These are phyloP conservation scores for Gila orcuttii DNA, from an alignment of 2,113 vertebrate species.

Conservation along the genomic window DNA sequence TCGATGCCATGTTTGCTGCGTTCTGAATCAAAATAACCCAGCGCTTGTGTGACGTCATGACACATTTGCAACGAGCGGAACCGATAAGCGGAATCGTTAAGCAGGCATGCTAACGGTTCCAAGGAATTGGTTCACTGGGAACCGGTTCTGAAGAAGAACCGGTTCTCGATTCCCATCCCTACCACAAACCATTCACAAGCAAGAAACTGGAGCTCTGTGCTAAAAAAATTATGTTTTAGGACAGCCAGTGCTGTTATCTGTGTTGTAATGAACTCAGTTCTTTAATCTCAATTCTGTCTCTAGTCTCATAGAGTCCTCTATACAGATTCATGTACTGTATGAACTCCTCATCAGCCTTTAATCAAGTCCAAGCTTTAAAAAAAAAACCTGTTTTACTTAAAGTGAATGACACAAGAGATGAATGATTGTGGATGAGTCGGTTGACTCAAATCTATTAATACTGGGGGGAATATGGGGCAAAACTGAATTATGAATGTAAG, in stretches of 20 bases:
- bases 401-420: background rate
- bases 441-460: slow-evolving; percentile 22
- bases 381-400: background rate
- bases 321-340: background rate
- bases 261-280: background rate
- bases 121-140: too few relatives aligned
- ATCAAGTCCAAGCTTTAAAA: background rate
- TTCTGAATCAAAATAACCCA: too few relatives aligned
- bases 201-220: background rate
- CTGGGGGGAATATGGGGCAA: background rate
- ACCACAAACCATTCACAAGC: background rate
- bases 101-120: too few relatives aligned
- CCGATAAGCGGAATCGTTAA: too few relatives aligned
- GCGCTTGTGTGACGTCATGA: too few relatives aligned
- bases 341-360: background rate
- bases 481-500: slow-evolving; percentile 30
- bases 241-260: background rate
- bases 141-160: too few relatives aligned
- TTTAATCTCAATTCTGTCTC: background rate
- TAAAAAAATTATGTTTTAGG: background rate
- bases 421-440: background rate
- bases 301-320: background rate
- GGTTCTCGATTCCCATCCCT: too few relatives aligned
- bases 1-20: too few relatives aligned
- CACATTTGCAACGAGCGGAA: too few relatives aligned